Percentiles rank a stretch among this genome's conserved stretches.
Evolutionary conservation across 2,113 vertebrate genomes (phyloP).

Genomic region (Chlorodrepanis virens): DNA sequence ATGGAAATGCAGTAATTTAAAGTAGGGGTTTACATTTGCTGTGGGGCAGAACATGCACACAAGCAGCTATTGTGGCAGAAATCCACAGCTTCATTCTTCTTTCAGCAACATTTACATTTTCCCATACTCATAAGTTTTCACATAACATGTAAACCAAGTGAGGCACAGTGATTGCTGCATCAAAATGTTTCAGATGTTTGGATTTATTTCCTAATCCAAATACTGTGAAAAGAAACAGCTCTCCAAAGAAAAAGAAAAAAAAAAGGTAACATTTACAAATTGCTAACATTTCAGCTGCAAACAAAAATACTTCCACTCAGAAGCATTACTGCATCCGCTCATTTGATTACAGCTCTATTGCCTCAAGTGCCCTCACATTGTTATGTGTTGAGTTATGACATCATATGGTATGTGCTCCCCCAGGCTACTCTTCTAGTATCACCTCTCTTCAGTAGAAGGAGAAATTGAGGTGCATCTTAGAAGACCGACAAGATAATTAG

Average conservation of each 20-base stretch:
- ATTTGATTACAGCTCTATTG: background rate
- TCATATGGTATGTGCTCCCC: background rate
- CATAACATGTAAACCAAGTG: background rate
- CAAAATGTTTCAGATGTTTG: background rate
- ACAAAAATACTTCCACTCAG: background rate
- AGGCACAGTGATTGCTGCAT: background rate
- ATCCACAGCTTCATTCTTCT: background rate
- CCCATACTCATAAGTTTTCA: background rate
- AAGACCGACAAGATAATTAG: background rate
- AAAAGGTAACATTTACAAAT: background rate
- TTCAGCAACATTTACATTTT: background rate
- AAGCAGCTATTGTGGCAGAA: background rate
- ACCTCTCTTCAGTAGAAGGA: background rate
- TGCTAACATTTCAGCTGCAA: background rate
- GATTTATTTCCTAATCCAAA: background rate
- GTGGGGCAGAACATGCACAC: background rate
- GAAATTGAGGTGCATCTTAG: background rate
- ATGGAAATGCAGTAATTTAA: background rate
- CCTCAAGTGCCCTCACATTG: background rate
- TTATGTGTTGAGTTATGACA: rapidly evolving
- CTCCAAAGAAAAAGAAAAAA: background rate
- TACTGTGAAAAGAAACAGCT: background rate
- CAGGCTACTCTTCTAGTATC: background rate
- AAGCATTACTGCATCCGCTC: background rate
- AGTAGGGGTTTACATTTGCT: background rate